Evolutionary conservation across 2,113 vertebrate species (phyloP).

Genomic region (Takifugu flavidus): DNA sequence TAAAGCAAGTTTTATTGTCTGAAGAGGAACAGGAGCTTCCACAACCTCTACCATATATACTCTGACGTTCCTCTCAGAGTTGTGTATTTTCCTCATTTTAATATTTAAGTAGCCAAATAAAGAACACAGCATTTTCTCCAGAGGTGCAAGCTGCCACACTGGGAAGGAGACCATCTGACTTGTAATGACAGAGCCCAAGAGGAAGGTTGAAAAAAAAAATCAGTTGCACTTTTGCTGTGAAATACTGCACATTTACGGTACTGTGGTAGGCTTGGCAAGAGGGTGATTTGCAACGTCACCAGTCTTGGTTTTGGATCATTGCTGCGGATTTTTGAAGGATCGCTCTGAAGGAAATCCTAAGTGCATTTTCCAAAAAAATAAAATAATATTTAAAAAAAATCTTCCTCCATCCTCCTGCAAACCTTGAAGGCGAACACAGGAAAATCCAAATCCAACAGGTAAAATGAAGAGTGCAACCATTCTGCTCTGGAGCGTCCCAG

Average conservation of each 20-base stretch:
- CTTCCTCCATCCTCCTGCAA: too few species aligned
- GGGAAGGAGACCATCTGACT: conserved; percentile 50
- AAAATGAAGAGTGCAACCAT: too few species aligned
- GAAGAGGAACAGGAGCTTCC: too few species aligned
- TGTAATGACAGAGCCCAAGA: conserved; percentile 60
- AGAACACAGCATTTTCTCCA: conserved; percentile 54
- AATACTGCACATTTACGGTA: conserved; percentile 30
- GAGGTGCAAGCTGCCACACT: conserved; percentile 40
- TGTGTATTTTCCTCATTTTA: conserved; percentile 19
- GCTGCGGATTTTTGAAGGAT: neutral
- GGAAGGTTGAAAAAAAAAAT: conserved; percentile 23
- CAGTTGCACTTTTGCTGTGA: conserved; percentile 44
- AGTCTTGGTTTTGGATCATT: conserved; percentile 33
- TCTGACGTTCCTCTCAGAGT: neutral
- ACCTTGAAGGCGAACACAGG: too few species aligned
- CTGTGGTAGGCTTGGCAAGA: conserved; percentile 14
- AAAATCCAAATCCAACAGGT: too few species aligned
- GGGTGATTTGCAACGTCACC: conserved; percentile 18
- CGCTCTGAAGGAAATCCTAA: too few species aligned
- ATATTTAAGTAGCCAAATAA: conserved; percentile 45
- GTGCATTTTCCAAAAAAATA: too few species aligned
- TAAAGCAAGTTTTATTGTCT: too few species aligned
- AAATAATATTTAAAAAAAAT: too few species aligned
- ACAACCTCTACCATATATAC: too few species aligned
- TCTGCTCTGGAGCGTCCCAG: too few species aligned